Conservation (phyloP, 2,113 vertebrate species). For the Lophotis ruficrista region DNA sequence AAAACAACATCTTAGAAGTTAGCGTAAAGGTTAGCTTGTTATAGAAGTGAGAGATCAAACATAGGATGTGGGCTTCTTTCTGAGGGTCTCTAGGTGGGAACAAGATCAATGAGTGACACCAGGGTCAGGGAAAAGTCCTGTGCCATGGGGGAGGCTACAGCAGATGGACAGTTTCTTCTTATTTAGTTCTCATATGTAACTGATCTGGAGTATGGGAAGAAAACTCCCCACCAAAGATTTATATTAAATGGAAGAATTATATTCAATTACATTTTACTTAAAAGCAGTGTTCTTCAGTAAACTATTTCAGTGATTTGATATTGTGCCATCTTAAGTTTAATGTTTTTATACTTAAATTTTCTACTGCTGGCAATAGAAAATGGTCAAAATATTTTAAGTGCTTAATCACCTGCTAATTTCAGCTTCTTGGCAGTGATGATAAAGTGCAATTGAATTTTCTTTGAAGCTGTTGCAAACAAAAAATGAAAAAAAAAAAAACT, state of each 20-base stretch:
- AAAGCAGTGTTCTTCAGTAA: background rate
- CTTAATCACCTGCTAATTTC: constrained; percentile 48
- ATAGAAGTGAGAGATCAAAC: background rate
- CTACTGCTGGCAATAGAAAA: background rate
- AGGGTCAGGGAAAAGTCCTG: background rate
- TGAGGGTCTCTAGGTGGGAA: background rate
- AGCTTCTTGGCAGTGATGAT: constrained; percentile 33
- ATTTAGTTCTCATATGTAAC: background rate
- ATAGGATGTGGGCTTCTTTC: background rate
- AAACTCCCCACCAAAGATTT: background rate
- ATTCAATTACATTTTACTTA: background rate
- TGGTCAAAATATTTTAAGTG: constrained; percentile 19
- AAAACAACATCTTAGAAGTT: background rate
- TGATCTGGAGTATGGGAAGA: background rate
- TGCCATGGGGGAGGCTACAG: background rate
- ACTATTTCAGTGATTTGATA: background rate
- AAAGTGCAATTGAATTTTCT: constrained; percentile 29
- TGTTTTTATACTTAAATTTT: background rate
- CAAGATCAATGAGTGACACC: background rate
- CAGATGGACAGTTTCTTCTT: background rate
- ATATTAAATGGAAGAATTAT: background rate
- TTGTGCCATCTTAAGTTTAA: background rate
- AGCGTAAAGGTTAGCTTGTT: background rate
- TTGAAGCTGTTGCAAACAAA: constrained; percentile 23
- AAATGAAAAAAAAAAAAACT: background rate